Conservation (phyloP, 2,888 invertebrate species). For the Ctena decussata region DNA sequence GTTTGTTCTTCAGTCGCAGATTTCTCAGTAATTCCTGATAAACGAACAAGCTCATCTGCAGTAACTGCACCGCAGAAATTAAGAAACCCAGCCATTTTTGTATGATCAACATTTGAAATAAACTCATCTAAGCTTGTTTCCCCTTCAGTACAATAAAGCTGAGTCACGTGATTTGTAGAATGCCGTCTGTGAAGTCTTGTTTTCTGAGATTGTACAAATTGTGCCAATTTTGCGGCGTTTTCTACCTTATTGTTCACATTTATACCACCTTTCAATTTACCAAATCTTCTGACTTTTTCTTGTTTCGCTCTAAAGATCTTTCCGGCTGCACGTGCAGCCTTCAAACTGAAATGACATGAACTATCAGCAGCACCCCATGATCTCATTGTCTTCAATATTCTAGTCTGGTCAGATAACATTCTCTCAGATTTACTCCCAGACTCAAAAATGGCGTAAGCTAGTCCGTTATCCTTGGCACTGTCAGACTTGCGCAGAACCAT, state of each 20-base stretch:
- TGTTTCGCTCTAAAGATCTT: slow-evolving; percentile 59
- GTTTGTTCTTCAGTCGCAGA: slow-evolving; percentile 1
- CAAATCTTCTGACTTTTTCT: slow-evolving; percentile 18
- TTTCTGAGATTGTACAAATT: slow-evolving; percentile 44
- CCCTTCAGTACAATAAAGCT: slow-evolving; percentile 34
- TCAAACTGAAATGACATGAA: slow-evolving; percentile 30
- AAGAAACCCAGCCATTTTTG: slow-evolving; percentile 15
- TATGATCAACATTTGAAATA: slow-evolving; percentile 29
- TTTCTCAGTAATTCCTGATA: slow-evolving; percentile 5
- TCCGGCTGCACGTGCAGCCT: slow-evolving; percentile 32
- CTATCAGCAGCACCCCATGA: slow-evolving; percentile 48
- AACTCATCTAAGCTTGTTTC: slow-evolving; percentile 50
- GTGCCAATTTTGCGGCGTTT: slow-evolving; percentile 23
- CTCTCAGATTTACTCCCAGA: slow-evolving; percentile 55
- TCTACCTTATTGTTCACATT: slow-evolving; percentile 13
- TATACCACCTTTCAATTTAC: not conserved
- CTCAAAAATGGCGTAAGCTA: slow-evolving; percentile 58
- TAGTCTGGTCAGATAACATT: slow-evolving; percentile 50
- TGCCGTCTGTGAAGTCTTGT: slow-evolving; percentile 24
- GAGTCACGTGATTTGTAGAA: slow-evolving; percentile 43
- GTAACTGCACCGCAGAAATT: slow-evolving; percentile 38
- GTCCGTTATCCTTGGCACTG: slow-evolving; percentile 21
- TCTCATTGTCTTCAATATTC: slow-evolving; percentile 51
- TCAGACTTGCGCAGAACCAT: slow-evolving; percentile 54
- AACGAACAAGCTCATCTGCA: slow-evolving; percentile 31